These are phyloP conservation scores for Elachura formosa DNA, from an alignment of 2,113 vertebrate species.

Conservation along the genomic window DNA sequence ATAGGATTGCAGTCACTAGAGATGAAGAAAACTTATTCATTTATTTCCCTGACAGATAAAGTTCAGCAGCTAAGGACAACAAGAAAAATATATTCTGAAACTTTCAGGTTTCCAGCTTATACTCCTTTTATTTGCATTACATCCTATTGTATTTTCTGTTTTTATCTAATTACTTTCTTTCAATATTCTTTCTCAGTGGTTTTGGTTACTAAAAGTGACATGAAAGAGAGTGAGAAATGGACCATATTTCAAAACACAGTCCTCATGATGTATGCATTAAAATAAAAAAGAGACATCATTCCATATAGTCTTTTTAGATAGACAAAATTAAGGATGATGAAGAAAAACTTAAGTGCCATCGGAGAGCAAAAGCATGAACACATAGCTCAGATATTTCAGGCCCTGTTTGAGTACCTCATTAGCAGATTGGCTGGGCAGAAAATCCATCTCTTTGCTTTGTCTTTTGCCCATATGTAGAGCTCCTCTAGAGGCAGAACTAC, in stretches of 20 bases:
- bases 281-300: not conserved
- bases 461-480: not conserved
- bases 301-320: not conserved
- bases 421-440: not conserved
- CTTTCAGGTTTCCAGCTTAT: not conserved
- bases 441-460: not conserved
- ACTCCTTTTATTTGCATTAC: not conserved
- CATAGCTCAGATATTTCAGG: not conserved
- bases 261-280: not conserved
- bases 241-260: not conserved
- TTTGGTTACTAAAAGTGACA: not conserved
- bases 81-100: not conserved
- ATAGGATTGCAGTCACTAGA: not conserved
- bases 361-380: not conserved
- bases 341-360: not conserved
- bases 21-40: not conserved
- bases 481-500: not conserved
- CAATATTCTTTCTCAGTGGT: not conserved
- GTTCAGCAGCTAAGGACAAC: constrained; percentile 7
- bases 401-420: not conserved
- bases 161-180: not conserved
- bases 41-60: constrained; percentile 20
- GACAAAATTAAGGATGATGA: not conserved
- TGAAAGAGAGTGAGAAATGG: not conserved
- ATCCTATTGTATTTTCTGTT: not conserved